Evolutionary conservation across 2,888 invertebrate species (phyloP).

Genomic region (Onchidella celtica): DNA sequence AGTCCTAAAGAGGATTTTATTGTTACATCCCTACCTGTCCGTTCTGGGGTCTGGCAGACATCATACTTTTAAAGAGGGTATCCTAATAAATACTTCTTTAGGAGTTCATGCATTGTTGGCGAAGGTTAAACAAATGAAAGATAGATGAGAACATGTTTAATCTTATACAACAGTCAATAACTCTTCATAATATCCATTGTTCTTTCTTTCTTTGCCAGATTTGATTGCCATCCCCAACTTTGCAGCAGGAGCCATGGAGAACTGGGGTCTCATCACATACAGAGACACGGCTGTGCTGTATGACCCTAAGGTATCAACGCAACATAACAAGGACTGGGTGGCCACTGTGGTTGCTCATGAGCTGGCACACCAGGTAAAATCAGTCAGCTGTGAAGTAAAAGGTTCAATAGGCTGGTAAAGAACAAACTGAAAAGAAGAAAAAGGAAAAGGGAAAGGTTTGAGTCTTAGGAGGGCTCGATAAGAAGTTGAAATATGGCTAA

Average conservation of each 20-base stretch:
- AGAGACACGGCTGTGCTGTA: slow-evolving; percentile 75
- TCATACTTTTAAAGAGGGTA: too few relatives aligned
- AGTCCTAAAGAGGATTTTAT: too few relatives aligned
- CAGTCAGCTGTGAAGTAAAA: background rate
- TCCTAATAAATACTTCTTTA: too few relatives aligned
- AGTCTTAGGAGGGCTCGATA: background rate
- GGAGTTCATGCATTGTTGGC: too few relatives aligned
- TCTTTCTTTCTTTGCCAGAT: too few relatives aligned
- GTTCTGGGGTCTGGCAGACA: too few relatives aligned
- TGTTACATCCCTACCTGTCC: too few relatives aligned
- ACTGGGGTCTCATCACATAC: slow-evolving; percentile 80
- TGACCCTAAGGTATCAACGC: slow-evolving; percentile 69
- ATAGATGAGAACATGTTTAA: too few relatives aligned
- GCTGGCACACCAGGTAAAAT: slow-evolving; percentile 79
- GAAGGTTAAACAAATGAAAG: too few relatives aligned
- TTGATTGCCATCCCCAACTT: slow-evolving; percentile 80
- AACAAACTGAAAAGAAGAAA: background rate
- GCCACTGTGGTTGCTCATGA: slow-evolving; percentile 78
- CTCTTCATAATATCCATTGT: too few relatives aligned
- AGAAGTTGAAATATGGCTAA: too few relatives aligned
- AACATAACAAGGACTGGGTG: slow-evolving; percentile 70
- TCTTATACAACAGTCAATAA: too few relatives aligned
- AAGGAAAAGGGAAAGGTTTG: background rate
- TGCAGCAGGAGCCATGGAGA: slow-evolving; percentile 80
- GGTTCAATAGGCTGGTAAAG: background rate